These are phyloP conservation scores for Myopa testacea DNA, from an alignment of 2,888 invertebrate species.

Conservation along the genomic window DNA sequence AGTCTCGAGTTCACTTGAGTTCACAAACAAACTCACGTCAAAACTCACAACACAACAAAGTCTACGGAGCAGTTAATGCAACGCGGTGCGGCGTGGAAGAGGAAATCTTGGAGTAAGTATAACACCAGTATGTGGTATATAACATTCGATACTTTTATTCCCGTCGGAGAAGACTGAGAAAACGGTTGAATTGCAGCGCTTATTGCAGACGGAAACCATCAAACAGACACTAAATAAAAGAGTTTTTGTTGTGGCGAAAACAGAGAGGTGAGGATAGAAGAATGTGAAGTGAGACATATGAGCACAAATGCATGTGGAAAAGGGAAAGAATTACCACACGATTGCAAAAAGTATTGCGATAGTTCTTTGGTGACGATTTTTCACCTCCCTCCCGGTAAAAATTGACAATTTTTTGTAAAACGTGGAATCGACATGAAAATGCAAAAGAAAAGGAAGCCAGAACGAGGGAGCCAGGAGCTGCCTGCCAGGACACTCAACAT, in stretches of 20 bases:
- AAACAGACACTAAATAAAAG: no score
- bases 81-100: no score
- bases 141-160: conserved; percentile 40
- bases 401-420: conserved; percentile 23
- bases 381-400: not conserved
- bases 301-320: not conserved
- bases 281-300: no score
- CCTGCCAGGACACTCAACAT: conserved; percentile 6
- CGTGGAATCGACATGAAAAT: not conserved
- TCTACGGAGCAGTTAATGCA: no score
- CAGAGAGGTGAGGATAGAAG: no score
- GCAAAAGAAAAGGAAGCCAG: not conserved
- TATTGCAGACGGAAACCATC: not conserved
- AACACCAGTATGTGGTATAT: conserved; percentile 19
- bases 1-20: conserved; percentile 13
- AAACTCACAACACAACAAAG: no score
- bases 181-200: not conserved
- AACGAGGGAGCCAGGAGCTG: not conserved
- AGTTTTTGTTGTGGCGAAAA: no score
- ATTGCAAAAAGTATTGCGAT: not conserved
- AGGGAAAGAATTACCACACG: not conserved
- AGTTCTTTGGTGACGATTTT: not conserved
- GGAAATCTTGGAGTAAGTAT: not conserved
- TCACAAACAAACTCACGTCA: not conserved
- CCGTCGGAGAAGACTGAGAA: conserved; percentile 12